Evolutionary conservation across 2,113 vertebrate species (phyloP), one percentile per base, ranked within the genome.

Genomic region (Scortum barcoo): DNA sequence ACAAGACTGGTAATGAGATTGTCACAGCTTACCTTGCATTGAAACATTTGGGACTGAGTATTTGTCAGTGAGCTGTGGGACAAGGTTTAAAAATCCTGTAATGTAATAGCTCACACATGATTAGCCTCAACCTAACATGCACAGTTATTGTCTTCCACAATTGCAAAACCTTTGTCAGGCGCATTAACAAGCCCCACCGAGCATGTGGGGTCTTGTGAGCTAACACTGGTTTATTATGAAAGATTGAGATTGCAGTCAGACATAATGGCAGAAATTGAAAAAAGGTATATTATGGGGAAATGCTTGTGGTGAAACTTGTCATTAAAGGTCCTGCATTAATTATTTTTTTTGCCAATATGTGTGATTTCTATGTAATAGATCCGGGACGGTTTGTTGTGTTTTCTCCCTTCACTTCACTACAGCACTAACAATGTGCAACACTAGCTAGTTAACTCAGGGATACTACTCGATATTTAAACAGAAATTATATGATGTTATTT

Each of bases 1-100:
- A 17, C 38, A 24, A 54, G 24, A 19, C 33, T 16, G 6, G 38
- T 50, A 76, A 83, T 71, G 42, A 51, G 76, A 79, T 83, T 83
- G 63, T 70, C 50, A 40, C 53, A 51, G 78, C 14, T 81, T 68
- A 77, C 26, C 61, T 54, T 54, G 60, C 26, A 40, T 48, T 22
- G 20, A 73, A 61, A 54, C 76, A 30, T 22, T 38, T 4, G 44
- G 38, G 53, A 74, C 40, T 3, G 46, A 62, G 54, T 69, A 44
- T 78, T 75, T 70, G 57, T 75, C 63, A 14, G 69, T 19, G 50
- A 58, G 40, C 40, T 24, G 48, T 33, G 40, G 40, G 28, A 69
- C n/a, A 56, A 44, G 66, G 40, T 63, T 69, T 50, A 22, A 71
- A 75, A 51, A 44, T 69, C 38, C 54, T 50, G 7, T 28, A 19